Evolutionary conservation across 2,113 vertebrate species (phyloP).

Genomic region (Loxodonta africana): DNA sequence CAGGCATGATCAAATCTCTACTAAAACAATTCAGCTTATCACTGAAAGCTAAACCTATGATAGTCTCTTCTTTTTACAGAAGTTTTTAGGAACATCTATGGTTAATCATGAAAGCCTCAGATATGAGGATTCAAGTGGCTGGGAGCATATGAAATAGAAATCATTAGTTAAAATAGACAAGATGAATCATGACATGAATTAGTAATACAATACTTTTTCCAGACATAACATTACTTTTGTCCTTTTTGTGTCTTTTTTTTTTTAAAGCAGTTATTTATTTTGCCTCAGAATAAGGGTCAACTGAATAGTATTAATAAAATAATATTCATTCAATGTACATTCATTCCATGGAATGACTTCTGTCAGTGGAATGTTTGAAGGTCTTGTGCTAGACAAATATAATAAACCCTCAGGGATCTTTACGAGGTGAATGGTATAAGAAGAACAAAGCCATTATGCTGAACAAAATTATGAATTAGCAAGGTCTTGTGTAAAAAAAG

Average conservation of each 20-base stretch:
- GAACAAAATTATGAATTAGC: conserved; percentile 19
- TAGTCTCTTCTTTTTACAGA: conserved; percentile 18
- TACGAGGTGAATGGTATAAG: neutral
- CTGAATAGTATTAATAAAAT: conserved; percentile 4
- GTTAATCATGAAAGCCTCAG: conserved; percentile 29
- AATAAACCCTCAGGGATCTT: conserved; percentile 30
- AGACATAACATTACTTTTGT: conserved; percentile 22
- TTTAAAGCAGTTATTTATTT: conserved; percentile 12
- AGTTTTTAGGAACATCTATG: neutral
- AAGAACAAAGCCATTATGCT: neutral
- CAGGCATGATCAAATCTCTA: neutral
- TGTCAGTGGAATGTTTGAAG: conserved; percentile 18
- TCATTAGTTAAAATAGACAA: conserved; percentile 59
- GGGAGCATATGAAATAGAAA: neutral
- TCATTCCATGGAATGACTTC: conserved; percentile 52
- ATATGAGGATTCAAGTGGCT: neutral
- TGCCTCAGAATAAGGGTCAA: neutral
- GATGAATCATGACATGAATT: conserved; percentile 21
- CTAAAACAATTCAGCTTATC: neutral
- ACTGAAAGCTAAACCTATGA: neutral
- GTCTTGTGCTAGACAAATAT: conserved; percentile 50
- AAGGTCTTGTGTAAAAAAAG: neutral
- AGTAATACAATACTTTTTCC: conserved; percentile 35
- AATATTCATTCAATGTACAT: conserved; percentile 13
- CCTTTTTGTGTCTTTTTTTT: neutral